A percentile compares a stretch with the other conserved stretches of the same genome.
Evolutionary conservation across 92 coral and sea anemone species (phyloP).

Genomic region (Montipora capitata): DNA sequence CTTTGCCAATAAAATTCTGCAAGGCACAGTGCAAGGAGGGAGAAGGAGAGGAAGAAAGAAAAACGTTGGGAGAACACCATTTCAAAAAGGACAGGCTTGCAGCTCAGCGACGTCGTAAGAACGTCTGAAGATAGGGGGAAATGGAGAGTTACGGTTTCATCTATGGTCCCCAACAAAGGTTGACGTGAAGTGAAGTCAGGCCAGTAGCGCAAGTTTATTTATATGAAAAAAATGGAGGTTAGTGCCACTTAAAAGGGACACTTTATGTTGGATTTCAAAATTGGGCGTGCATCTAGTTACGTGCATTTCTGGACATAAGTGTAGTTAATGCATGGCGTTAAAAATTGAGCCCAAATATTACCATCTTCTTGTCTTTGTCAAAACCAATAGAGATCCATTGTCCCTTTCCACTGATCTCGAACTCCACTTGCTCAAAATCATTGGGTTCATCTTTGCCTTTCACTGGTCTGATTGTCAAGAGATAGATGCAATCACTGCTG

Average conservation of each 20-base stretch:
- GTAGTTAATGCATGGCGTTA: too few relatives aligned
- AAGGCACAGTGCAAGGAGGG: conserved; percentile 2
- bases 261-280: too few relatives aligned
- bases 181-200: too few relatives aligned
- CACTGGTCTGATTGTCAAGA: conserved; percentile 74
- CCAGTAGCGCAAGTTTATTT: too few relatives aligned
- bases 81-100: neutral
- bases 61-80: neutral
- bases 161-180: too few relatives aligned
- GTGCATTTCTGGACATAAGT: too few relatives aligned
- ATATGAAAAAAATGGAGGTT: too few relatives aligned
- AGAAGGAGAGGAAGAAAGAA: neutral
- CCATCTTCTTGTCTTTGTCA: conserved; percentile 71
- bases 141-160: neutral
- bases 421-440: conserved; percentile 45
- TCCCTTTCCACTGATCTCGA: conserved; percentile 75
- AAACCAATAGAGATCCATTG: conserved; percentile 72
- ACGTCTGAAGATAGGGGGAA: neutral
- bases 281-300: too few relatives aligned
- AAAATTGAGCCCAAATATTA: neutral
- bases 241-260: too few relatives aligned
- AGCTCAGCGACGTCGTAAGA: neutral
- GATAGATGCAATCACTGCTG: conserved; percentile 75
- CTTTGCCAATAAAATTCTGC: neutral
- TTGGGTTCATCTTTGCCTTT: conserved; percentile 22